Conservation (phyloP, 2,113 vertebrate genomes). For the Centropus unirufus region DNA sequence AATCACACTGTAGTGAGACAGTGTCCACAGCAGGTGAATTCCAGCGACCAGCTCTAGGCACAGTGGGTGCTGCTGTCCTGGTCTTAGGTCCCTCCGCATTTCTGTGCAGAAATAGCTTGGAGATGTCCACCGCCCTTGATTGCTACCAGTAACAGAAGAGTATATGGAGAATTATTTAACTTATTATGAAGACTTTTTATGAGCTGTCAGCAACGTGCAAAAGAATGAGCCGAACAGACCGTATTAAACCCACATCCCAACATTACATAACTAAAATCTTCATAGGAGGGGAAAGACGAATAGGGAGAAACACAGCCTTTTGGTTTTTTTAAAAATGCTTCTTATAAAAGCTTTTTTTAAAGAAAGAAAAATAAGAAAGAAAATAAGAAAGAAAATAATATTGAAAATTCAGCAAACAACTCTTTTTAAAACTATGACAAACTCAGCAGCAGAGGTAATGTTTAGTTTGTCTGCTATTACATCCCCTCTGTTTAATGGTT, state of each 20-base stretch:
- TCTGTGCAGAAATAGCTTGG: background rate
- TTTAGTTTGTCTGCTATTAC: background rate
- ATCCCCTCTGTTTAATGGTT: slow-evolving; percentile 42
- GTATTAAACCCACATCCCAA: background rate
- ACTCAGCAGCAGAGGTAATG: background rate
- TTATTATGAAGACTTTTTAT: background rate
- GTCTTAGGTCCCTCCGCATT: background rate
- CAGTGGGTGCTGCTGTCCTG: fast-evolving
- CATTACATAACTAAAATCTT: background rate
- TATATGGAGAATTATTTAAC: background rate
- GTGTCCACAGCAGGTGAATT: background rate
- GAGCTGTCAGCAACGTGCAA: background rate
- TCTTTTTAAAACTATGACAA: background rate
- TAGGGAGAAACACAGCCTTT: background rate
- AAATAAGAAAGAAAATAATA: background rate
- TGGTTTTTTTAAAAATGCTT: background rate
- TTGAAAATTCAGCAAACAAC: background rate
- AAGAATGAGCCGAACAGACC: background rate
- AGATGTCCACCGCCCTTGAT: background rate
- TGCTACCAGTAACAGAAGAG: background rate
- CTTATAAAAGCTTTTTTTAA: background rate
- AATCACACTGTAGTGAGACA: background rate
- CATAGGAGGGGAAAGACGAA: background rate
- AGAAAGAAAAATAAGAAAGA: background rate
- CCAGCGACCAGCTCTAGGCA: background rate